A percentile compares a stretch with the other conserved stretches of the same genome.
These are phyloP conservation scores for Otus scops DNA, from an alignment of 2,797 vertebrate species.

Conservation along the genomic window DNA sequence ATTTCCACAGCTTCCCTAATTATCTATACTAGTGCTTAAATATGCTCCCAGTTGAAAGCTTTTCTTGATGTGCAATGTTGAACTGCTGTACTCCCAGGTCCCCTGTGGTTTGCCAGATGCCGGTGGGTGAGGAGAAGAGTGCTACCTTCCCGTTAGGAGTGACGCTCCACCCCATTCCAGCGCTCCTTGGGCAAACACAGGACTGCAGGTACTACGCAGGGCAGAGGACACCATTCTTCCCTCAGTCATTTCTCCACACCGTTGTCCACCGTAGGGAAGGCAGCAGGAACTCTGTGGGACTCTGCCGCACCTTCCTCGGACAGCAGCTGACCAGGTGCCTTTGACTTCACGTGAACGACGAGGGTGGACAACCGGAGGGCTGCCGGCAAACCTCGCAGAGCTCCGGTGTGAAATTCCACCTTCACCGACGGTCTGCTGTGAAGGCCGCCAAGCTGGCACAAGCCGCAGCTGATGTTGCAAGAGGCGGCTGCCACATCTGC, in stretches of 20 bases:
- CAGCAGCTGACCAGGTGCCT: background rate
- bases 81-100: background rate
- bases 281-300: background rate
- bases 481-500: fast-evolving
- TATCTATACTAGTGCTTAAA: background rate
- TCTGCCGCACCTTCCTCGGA: background rate
- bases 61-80: background rate
- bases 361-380: background rate
- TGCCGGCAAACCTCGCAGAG: background rate
- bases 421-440: fast-evolving
- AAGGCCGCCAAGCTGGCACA: background rate
- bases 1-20: background rate
- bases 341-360: background rate
- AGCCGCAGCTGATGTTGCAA: background rate
- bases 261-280: background rate
- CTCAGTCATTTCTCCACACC: background rate
- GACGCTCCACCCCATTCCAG: background rate
- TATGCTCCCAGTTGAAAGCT: background rate
- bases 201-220: background rate
- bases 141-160: background rate
- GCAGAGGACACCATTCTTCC: background rate
- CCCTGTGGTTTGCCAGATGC: background rate
- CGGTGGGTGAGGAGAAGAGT: background rate
- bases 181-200: background rate
- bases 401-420: background rate